phyloP scores from a whole-genome alignment of 2,888 invertebrate genomes.

The Tanypteryx hageni region DNA sequence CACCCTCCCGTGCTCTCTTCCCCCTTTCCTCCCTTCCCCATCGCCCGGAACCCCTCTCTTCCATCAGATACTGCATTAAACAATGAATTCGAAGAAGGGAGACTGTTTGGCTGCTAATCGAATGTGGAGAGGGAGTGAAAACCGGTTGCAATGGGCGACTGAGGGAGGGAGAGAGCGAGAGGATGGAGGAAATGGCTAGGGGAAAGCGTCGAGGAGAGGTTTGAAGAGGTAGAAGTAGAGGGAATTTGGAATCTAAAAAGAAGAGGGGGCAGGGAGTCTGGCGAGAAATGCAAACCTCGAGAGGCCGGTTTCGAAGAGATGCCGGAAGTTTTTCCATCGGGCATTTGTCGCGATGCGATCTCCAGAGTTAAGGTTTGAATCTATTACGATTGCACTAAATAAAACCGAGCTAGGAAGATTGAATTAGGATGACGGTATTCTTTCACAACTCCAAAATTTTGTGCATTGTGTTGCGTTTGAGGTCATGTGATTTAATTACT shows the following conservation, averaged over 20 bases:
- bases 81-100: conserved; percentile 47
- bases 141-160: not conserved
- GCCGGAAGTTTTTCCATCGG: too few relatives aligned
- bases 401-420: too few relatives aligned
- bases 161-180: not conserved
- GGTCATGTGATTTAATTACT: too few relatives aligned
- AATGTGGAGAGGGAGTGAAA: not conserved
- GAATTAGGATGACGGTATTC: too few relatives aligned
- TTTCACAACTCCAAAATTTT: too few relatives aligned
- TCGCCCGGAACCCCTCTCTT: not conserved
- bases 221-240: not conserved
- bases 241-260: not conserved
- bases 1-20: too few relatives aligned
- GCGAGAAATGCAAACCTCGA: not conserved
- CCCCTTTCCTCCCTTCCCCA: too few relatives aligned
- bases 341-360: not conserved
- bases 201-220: not conserved
- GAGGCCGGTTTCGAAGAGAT: not conserved
- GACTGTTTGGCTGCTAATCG: conserved; percentile 51
- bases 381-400: too few relatives aligned
- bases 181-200: not conserved
- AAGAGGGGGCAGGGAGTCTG: not conserved
- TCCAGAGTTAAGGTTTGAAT: not conserved
- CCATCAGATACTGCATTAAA: conserved; percentile 32
- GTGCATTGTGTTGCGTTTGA: too few relatives aligned